Percentiles rank a stretch among this genome's conserved stretches.
Evolutionary conservation across 2,888 invertebrate genomes (phyloP).

Genomic region (Phaonia tiefii): DNA sequence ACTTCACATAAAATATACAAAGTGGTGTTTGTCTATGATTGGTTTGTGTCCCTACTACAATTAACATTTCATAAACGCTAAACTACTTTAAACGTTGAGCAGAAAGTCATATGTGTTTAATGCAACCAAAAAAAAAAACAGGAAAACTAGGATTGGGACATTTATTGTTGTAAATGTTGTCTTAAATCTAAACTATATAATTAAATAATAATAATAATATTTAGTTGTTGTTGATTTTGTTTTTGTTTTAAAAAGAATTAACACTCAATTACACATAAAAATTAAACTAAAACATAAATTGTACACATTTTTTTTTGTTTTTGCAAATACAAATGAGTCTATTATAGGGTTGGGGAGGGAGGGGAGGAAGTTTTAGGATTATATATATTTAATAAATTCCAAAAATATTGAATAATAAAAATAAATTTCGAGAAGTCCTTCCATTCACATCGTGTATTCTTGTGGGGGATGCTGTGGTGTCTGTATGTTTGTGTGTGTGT

Average conservation of each 20-base stretch:
- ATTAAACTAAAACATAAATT: conserved; percentile 56
- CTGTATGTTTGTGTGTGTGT: conserved; percentile 59
- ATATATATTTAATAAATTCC: no score
- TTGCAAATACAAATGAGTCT: background rate
- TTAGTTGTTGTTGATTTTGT: conserved; percentile 34
- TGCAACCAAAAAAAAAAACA: no score
- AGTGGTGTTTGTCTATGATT: no score
- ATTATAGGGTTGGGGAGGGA: no score
- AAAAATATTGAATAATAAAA: conserved; percentile 53
- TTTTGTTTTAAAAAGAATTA: conserved; percentile 42
- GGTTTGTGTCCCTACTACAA: conserved; percentile 32
- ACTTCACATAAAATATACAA: no score
- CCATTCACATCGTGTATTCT: conserved; percentile 14
- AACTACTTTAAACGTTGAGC: no score
- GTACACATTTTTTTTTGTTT: conserved; percentile 42
- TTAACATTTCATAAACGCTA: background rate
- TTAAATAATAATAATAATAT: conserved; percentile 34
- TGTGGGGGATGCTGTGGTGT: conserved; percentile 35
- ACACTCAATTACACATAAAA: conserved; percentile 48
- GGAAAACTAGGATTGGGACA: background rate
- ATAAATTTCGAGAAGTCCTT: conserved; percentile 72
- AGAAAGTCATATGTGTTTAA: no score
- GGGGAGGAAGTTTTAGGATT: no score
- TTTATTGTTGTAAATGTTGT: conserved; percentile 4
- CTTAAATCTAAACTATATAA: conserved; percentile 41